Percentiles rank a stretch among this genome's conserved stretches.
phyloP scores from a whole-genome alignment of 2,797 vertebrate genomes.

The Sarcophilus harrisii region DNA sequence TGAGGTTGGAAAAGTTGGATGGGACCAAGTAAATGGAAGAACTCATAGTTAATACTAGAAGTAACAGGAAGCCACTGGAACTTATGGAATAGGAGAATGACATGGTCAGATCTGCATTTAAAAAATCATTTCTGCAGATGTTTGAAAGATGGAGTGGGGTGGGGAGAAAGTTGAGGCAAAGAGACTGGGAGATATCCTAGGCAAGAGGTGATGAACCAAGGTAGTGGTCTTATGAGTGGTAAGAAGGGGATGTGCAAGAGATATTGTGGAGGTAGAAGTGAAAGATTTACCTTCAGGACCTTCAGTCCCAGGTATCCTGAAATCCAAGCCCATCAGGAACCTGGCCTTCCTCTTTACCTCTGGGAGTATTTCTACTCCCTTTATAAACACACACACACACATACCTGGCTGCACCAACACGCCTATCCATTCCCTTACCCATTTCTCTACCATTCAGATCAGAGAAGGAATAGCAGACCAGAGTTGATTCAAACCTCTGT shows the following conservation, averaged over 20 bases:
- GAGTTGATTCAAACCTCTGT: not conserved
- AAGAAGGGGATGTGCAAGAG: not conserved
- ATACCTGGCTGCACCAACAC: not conserved
- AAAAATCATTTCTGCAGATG: not conserved
- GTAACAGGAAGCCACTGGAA: not conserved
- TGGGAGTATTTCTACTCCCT: not conserved
- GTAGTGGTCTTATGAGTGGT: not conserved
- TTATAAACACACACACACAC: not conserved
- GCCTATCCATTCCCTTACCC: not conserved
- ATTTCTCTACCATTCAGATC: not conserved
- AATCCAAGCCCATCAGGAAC: not conserved
- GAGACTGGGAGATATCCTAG: not conserved
- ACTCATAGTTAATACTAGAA: not conserved
- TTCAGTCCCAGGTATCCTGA: not conserved
- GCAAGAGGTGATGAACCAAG: not conserved
- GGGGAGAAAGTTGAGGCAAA: not conserved
- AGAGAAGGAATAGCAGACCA: not conserved
- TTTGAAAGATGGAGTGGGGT: not conserved
- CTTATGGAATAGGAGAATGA: not conserved
- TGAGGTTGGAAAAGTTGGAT: not conserved
- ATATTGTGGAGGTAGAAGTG: not conserved
- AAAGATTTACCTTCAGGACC: not conserved
- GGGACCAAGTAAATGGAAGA: not conserved
- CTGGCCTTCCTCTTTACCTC: not conserved
- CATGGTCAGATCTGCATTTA: not conserved